Base-by-base conservation (phyloP, 2,888 invertebrate genomes). In the Odontomyia ornata region DNA sequence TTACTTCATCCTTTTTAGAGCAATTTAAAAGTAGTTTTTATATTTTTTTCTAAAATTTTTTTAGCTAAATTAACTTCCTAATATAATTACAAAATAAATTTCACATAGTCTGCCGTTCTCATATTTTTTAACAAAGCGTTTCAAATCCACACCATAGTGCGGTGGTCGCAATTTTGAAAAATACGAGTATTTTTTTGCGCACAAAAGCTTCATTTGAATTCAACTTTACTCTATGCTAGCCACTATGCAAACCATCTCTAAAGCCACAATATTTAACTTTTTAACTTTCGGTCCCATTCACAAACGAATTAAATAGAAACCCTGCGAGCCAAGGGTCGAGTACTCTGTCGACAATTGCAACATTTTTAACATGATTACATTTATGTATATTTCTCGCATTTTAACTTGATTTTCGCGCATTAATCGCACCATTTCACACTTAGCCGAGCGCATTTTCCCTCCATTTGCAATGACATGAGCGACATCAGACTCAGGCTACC, bases 361-460 rank as follows among this genome's bases (percentile, higher is more conserved):
- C 43, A 67, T 67, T 67, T 64, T 67, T 2, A 67, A 67, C 67
- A 11, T 36, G 36, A 67, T 67, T 43, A 43, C 21, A 46, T 67
- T 46, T 15, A 64, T 28, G 30, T 30, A n/a, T 64, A 28, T 46
- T 43, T 67, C 67, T 67, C 43, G 46, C 46, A 67, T 67, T 67
- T 67, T 36, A 69, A 69, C 25, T 69, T 7, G 46, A 46, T 46
- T 47, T 47, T 46, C 47, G 69, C 69, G 15, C 15, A 69, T 69
- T 69, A 69, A 25, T 46, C 69, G 67, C 18, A 18, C 67, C 67
- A 67, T 67, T 67, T 67, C 46, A 27, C 67, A 67, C 43, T 67
- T 46, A 65, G 60, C 15, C 5, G n/a, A 18, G 25, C 15, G 52
- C 18, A 18, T 5, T 36, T 36, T 36, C 36, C 36, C 36, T 36